Evolutionary conservation across 53 echinoderm and acorn worm species (phyloP).

Genomic region (Antedon mediterranea): DNA sequence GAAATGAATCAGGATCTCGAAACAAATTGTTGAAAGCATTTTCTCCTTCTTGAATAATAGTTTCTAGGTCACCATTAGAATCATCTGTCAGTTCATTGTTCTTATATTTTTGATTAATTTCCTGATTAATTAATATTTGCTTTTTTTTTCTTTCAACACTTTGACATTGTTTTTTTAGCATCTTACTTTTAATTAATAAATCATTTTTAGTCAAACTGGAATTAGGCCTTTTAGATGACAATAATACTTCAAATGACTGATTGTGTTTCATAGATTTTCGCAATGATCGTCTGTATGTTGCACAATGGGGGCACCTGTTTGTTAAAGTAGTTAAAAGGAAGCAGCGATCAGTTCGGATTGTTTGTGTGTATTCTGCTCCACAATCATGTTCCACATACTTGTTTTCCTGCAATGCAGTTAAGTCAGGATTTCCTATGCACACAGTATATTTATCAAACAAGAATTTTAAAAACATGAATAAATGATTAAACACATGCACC

Average conservation of each 20-base stretch:
- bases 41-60: not conserved
- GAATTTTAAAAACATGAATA: too few relatives aligned
- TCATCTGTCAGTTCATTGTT: not conserved
- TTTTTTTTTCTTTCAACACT: not conserved
- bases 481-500: too few relatives aligned
- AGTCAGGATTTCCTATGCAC: too few relatives aligned
- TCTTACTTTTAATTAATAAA: not conserved
- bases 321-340: not conserved
- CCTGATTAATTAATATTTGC: not conserved
- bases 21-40: not conserved
- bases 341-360: too few relatives aligned
- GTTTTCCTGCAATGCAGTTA: too few relatives aligned
- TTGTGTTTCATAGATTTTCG: not conserved
- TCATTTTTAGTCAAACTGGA: not conserved
- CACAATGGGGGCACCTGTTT: not conserved
- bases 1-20: conserved; percentile 12
- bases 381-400: too few relatives aligned
- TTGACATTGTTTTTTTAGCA: not conserved
- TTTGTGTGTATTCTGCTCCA: too few relatives aligned
- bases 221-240: not conserved
- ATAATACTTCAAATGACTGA: not conserved
- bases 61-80: not conserved
- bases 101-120: not conserved
- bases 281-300: not conserved
- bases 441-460: too few relatives aligned